phyloP scores from a whole-genome alignment of 2,888 invertebrate species.

The Troilus luridus region DNA sequence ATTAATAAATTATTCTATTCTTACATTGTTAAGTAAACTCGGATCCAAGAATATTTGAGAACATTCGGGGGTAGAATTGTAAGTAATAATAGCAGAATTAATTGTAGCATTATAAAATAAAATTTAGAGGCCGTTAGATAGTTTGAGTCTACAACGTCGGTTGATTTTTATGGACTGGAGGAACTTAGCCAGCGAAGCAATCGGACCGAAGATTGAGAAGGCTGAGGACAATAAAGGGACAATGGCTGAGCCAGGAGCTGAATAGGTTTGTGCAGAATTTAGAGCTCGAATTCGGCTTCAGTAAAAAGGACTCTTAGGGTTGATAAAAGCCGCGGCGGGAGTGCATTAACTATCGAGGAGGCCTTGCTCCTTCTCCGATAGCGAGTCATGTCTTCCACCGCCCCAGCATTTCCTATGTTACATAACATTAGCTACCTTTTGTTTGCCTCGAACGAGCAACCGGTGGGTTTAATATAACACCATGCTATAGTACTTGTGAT shows the following conservation, averaged over 20 bases:
- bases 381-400: neutral
- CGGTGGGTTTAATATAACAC: neutral
- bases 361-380: neutral
- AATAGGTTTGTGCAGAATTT: slow-evolving; percentile 43
- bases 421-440: neutral
- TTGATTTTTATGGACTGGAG: neutral
- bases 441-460: neutral
- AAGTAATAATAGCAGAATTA: no score
- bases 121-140: neutral
- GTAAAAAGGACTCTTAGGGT: slow-evolving; percentile 7
- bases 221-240: slow-evolving; percentile 21
- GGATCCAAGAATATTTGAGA: no score
- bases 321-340: slow-evolving; percentile 1
- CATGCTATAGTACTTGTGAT: neutral
- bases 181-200: neutral
- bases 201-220: slow-evolving; percentile 33
- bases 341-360: slow-evolving; percentile 6
- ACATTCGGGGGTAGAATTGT: no score
- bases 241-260: slow-evolving; percentile 5
- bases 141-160: neutral
- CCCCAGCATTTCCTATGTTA: neutral
- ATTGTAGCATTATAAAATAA: neutral
- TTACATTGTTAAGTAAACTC: no score
- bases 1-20: no score
- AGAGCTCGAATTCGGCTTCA: neutral